Evolutionary conservation across 1,140 invertebrate species (phyloP), one percentile per base, ranked within the genome.

Genomic region (Panulirus ornatus): DNA sequence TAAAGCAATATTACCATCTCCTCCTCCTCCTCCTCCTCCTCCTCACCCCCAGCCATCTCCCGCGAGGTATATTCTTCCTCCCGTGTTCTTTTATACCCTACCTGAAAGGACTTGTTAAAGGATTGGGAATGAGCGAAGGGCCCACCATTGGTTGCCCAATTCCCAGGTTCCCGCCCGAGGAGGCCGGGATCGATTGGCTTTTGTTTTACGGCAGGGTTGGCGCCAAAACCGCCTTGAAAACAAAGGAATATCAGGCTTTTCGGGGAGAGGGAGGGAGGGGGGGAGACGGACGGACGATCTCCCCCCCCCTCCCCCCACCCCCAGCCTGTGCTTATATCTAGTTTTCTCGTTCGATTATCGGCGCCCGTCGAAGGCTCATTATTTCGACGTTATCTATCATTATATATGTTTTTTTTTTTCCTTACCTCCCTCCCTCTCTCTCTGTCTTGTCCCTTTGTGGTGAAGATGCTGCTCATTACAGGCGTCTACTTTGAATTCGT

Each of bases 141-240:
- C 16, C 54, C 54, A 58, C 54, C 54, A 58, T 58, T 58, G 54
- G 54, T 58, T 58, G 54, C 11, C 54, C 51, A 58, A 58, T n/a
- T 58, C 54, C 54, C 54, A 58, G 19, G 54, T 58, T 58, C 54
- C 54, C 54, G 54, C 54, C 54, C 14, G n/a, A 47, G n/a, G n/a
- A 58, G 19, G n/a, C 19, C 14, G 5, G 54, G 19, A 22, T 58
- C 54, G 54, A 58, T 58, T 16, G 16, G 11, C 54, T 58, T 58
- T 58, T 58, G 54, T 58, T 58, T 22, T 19, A 16, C 54, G 54
- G 19, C 54, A 58, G 54, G n/a, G 54, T 58, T 58, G 54, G 54
- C n/a, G n/a, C n/a, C 54, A 58, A 58, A 58, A 58, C 54, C 54
- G 16, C 19, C n/a, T 22, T 19, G 19, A n/a, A 22, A 22, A 58